phyloP scores from a whole-genome alignment of 2,113 vertebrate genomes.

The Aegotheles bennettii region DNA sequence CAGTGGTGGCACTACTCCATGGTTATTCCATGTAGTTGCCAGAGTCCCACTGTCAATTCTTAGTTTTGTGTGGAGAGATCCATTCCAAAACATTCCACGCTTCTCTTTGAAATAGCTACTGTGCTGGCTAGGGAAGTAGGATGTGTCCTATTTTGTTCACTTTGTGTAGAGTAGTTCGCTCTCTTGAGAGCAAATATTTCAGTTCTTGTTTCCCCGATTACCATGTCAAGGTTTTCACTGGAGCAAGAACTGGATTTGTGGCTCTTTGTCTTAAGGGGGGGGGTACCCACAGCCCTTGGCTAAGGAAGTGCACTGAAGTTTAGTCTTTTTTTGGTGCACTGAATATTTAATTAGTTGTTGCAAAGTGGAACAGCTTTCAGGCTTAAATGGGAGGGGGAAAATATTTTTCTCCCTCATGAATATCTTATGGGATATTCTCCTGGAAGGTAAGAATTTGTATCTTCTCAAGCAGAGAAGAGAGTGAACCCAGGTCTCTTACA shows the following conservation, averaged over 20 bases:
- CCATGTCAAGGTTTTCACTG: background rate
- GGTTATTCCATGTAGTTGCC: background rate
- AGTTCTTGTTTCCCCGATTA: background rate
- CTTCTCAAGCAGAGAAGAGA: slow-evolving; percentile 40
- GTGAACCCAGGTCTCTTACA: background rate
- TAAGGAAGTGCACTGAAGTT: slow-evolving; percentile 26
- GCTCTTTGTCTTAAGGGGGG: background rate
- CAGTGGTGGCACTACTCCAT: accelerated
- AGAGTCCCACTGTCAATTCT: background rate
- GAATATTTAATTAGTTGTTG: slow-evolving; percentile 55
- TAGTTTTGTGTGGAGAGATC: background rate
- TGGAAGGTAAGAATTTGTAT: slow-evolving; percentile 37
- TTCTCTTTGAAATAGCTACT: background rate
- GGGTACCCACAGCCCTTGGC: background rate
- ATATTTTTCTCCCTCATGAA: slow-evolving; percentile 47
- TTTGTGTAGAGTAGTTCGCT: background rate
- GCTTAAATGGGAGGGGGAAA: background rate
- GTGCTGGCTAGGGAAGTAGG: background rate
- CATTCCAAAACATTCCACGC: too few relatives aligned
- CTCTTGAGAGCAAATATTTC: background rate
- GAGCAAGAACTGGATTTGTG: background rate
- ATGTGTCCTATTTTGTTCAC: background rate
- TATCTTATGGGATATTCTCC: slow-evolving; percentile 57
- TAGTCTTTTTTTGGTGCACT: background rate
- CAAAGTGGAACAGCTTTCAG: slow-evolving; percentile 55